phyloP scores from a whole-genome alignment of 2,113 vertebrate species.

The Symphodus melops region DNA sequence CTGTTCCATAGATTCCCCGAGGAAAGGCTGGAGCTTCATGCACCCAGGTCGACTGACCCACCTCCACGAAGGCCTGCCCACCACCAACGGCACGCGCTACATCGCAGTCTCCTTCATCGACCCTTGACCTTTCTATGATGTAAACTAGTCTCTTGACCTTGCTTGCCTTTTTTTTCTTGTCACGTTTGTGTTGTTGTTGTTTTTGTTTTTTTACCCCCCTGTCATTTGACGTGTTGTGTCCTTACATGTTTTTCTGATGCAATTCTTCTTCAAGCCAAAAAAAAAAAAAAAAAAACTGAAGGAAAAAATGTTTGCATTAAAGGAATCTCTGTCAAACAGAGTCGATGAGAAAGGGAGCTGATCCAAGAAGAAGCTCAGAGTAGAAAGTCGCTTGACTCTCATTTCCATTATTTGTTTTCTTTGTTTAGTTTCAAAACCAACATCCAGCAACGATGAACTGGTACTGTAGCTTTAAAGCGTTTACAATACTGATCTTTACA shows the following conservation, averaged over 20 bases:
- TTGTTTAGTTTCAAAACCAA: constrained; percentile 7
- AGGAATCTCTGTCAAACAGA: constrained; percentile 79
- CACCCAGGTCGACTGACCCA: constrained; percentile 97
- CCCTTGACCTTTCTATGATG: constrained; percentile 80
- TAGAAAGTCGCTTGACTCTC: neutral
- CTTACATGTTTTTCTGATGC: constrained; percentile 32
- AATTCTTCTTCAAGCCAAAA: constrained; percentile 43
- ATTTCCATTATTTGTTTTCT: neutral
- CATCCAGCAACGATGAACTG: neutral
- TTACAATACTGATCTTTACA: neutral
- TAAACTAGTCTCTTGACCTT: constrained; percentile 23
- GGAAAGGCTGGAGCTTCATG: constrained; percentile 99
- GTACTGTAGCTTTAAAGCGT: constrained; percentile 30
- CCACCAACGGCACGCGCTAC: constrained; percentile 95
- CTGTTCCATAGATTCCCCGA: constrained; percentile 93
- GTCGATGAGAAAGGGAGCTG: constrained; percentile 34
- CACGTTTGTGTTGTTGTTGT: constrained; percentile 4
- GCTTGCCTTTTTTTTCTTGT: constrained; percentile 18
- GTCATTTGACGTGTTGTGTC: constrained; percentile 18
- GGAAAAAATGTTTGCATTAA: constrained; percentile 31
- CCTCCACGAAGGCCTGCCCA: constrained; percentile 97
- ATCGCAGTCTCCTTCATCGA: constrained; percentile 98
- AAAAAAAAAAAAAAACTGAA: too few species aligned
- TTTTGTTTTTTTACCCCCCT: neutral
- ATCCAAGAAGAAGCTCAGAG: constrained; percentile 29